Evolutionary conservation across 2,888 invertebrate genomes (phyloP).

Genomic region (Apocheima hispidaria): DNA sequence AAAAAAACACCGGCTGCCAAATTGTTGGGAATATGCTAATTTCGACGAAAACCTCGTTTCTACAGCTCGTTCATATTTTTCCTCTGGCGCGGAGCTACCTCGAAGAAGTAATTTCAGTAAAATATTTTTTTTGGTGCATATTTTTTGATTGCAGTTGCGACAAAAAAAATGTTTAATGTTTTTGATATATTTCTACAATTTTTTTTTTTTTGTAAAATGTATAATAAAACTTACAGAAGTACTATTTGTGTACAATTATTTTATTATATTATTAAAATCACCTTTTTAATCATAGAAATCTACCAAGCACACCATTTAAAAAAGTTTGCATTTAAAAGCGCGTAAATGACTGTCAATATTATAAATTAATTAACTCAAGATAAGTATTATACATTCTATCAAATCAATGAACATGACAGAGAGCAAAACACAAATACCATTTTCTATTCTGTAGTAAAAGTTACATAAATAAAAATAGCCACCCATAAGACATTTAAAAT

Average conservation of each 20-base stretch:
- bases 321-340: not conserved
- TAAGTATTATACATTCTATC: not conserved
- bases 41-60: constrained; percentile 64
- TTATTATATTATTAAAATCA: no score
- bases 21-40: constrained; percentile 78
- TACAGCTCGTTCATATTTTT: constrained; percentile 46
- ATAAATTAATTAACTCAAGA: not conserved
- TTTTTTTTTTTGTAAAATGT: not conserved
- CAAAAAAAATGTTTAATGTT: no score
- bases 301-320: no score
- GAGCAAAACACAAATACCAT: not conserved
- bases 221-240: no score
- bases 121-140: not conserved
- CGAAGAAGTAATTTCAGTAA: not conserved
- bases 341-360: not conserved
- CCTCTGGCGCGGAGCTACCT: not conserved
- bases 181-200: no score
- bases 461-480: constrained; percentile 18
- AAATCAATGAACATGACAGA: not conserved
- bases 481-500: constrained; percentile 21
- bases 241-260: no score
- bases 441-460: constrained; percentile 8
- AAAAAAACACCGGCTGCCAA: constrained; percentile 66
- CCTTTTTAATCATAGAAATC: no score
- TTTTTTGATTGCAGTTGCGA: no score